Evolutionary conservation across 2,888 invertebrate species (phyloP).

Genomic region (Fragum fragum): DNA sequence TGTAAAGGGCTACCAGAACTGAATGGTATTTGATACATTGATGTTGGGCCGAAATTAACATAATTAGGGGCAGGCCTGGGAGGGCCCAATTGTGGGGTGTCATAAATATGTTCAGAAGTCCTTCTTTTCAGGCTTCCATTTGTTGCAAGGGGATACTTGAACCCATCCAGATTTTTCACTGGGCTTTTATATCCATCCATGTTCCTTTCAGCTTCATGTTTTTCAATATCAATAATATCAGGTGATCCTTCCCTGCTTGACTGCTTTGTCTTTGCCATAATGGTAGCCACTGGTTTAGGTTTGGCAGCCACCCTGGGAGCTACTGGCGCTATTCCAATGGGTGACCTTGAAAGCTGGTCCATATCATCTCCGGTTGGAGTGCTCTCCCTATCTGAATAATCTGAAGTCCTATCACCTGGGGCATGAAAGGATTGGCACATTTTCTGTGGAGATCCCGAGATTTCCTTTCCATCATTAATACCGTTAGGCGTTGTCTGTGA

Average conservation of each 20-base stretch:
- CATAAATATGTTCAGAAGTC: conserved; percentile 79
- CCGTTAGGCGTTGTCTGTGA: conserved; percentile 69
- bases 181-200: conserved; percentile 74
- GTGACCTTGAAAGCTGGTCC: conserved; percentile 58
- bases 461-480: conserved; percentile 66
- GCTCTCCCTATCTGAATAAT: conserved; percentile 70
- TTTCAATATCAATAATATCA: conserved; percentile 78
- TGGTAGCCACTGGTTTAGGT: conserved; percentile 83
- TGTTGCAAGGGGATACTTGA: conserved; percentile 61
- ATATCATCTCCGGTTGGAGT: conserved; percentile 73
- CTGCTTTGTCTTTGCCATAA: conserved; percentile 81
- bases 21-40: conserved; percentile 59
- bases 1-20: conserved; percentile 64
- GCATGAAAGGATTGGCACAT: conserved; percentile 88
- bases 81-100: conserved; percentile 73
- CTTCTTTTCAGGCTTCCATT: conserved; percentile 67
- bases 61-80: conserved; percentile 66
- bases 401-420: conserved; percentile 88
- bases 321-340: conserved; percentile 88
- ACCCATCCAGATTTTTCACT: conserved; percentile 65
- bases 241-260: conserved; percentile 79
- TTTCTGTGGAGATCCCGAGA: conserved; percentile 86
- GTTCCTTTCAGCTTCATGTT: conserved; percentile 77
- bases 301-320: conserved; percentile 94
- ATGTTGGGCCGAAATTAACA: conserved; percentile 68